Percentiles rank a stretch among this genome's conserved stretches.
Conservation (phyloP, 2,113 vertebrate species). For the human region GRCh38 chr11:17239501-17240000, state of each 20-base stretch:
- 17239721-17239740: not conserved
- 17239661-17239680: not conserved
- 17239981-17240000: no score
- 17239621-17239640: conserved; percentile 16
- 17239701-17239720: not conserved
- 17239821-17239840: not conserved
- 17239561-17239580: not conserved
- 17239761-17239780: not conserved
- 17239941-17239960: no score
- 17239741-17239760: not conserved
- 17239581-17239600: not conserved
- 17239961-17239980: no score
- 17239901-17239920: not conserved
- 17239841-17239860: not conserved
- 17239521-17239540: not conserved
- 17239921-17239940: no score
- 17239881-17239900: not conserved
- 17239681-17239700: not conserved
- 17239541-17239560: not conserved
- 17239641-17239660: not conserved
- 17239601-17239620: not conserved
- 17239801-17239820: not conserved
- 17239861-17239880: not conserved
- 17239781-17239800: not conserved
- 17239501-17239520: not conserved